A percentile compares a stretch with the other conserved stretches of the same genome.
Evolutionary conservation across 2,113 vertebrate species (phyloP).

Genomic region (Oceanodroma tethys): DNA sequence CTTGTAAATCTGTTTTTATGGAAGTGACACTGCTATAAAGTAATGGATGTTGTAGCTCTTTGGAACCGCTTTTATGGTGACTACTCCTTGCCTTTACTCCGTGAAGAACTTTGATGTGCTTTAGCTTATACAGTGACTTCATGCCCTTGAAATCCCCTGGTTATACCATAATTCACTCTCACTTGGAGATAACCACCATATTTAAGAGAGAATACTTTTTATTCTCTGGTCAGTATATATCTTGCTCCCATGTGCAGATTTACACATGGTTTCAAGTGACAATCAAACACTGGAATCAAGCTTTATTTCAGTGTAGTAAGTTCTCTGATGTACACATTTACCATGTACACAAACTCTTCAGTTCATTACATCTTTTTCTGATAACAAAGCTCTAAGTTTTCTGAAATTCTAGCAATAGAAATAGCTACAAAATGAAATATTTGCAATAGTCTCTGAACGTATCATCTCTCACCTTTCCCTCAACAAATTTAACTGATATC

Average conservation of each 20-base stretch:
- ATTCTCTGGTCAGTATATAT: neutral
- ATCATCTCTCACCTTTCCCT: neutral
- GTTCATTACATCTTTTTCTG: neutral
- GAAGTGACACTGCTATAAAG: neutral
- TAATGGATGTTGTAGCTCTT: neutral
- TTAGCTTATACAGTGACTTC: neutral
- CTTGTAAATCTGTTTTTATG: slow-evolving; percentile 2
- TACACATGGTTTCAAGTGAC: neutral
- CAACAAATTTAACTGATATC: neutral
- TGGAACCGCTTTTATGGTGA: neutral
- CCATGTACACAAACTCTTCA: too few relatives aligned
- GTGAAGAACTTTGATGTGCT: neutral
- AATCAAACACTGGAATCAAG: neutral
- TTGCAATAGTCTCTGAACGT: neutral
- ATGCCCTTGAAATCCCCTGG: neutral
- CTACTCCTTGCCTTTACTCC: neutral
- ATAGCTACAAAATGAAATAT: neutral
- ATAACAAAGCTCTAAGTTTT: neutral
- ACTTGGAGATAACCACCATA: neutral
- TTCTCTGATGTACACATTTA: neutral
- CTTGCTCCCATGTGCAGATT: neutral
- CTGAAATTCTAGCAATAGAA: neutral
- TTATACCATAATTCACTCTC: neutral
- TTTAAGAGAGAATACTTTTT: neutral
- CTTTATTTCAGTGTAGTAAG: neutral